Evolutionary conservation across 2,888 invertebrate species (phyloP).

Genomic region (Xestia c-nigrum): DNA sequence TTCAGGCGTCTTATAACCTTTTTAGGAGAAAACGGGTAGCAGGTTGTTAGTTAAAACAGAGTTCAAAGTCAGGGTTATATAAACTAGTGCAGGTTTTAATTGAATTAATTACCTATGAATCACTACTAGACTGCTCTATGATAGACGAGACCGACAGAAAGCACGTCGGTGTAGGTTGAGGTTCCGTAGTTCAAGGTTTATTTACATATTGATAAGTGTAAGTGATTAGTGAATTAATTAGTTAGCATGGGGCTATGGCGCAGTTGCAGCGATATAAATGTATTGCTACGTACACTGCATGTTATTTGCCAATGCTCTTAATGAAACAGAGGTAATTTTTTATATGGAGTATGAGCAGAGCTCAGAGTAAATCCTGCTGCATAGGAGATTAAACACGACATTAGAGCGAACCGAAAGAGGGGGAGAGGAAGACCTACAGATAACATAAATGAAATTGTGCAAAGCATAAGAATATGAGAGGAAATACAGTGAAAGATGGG

Average conservation of each 20-base stretch:
- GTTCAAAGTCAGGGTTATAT: not conserved
- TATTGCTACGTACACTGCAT: not conserved
- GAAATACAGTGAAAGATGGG: too few species aligned
- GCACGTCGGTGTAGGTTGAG: constrained; percentile 59
- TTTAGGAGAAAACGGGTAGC: not conserved
- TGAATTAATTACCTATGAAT: constrained; percentile 27
- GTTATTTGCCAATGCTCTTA: too few species aligned
- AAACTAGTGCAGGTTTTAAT: not conserved
- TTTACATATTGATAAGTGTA: constrained; percentile 40
- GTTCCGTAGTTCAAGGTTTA: constrained; percentile 31
- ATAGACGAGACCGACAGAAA: constrained; percentile 21
- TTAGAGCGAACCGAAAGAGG: not conserved
- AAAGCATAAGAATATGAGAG: not conserved
- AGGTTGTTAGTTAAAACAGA: not conserved
- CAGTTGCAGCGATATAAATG: not conserved
- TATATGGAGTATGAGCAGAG: not conserved
- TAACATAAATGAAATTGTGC: not conserved
- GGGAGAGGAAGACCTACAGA: not conserved
- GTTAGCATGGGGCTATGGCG: not conserved
- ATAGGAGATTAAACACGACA: not conserved
- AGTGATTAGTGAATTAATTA: constrained; percentile 31
- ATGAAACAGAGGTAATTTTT: not conserved
- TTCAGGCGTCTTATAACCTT: not conserved
- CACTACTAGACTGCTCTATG: constrained; percentile 16
- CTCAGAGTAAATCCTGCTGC: not conserved